Percentiles rank a stretch among this genome's conserved stretches.
phyloP scores from a whole-genome alignment of 2,888 invertebrate genomes.

The Erebia palarica region DNA sequence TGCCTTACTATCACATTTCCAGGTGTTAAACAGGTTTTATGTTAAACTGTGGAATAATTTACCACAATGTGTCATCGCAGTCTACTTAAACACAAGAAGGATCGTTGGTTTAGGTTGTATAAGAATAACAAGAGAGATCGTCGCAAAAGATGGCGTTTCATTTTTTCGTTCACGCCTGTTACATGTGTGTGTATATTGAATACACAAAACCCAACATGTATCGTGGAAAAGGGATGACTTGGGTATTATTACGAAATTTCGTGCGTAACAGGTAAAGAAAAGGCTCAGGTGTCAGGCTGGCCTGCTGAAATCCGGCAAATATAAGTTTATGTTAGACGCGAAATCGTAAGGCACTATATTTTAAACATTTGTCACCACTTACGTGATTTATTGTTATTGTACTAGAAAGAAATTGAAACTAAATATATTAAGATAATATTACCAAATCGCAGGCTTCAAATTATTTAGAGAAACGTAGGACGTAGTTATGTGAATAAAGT shows the following conservation, averaged over 20 bases:
- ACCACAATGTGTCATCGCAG: not conserved
- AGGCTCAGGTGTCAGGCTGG: slow-evolving; percentile 62
- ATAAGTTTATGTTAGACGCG: slow-evolving; percentile 71
- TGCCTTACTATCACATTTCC: not conserved
- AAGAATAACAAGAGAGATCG: slow-evolving; percentile 10
- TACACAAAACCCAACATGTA: slow-evolving; percentile 32
- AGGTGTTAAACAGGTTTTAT: not conserved
- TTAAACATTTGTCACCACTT: slow-evolving; percentile 67
- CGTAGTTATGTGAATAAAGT: not conserved
- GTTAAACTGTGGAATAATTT: not conserved
- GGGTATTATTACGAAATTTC: slow-evolving; percentile 39
- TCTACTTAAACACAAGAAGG: not conserved
- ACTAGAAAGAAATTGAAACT: slow-evolving; percentile 70
- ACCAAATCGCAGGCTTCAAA: not conserved
- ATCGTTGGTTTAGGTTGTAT: not conserved
- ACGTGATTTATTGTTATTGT: slow-evolving; percentile 71
- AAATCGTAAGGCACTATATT: slow-evolving; percentile 73
- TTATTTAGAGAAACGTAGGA: not conserved
- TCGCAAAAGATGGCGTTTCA: slow-evolving; percentile 19
- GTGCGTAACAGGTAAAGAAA: slow-evolving; percentile 51
- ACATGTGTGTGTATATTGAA: too few relatives aligned
- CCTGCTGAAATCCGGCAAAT: slow-evolving; percentile 69
- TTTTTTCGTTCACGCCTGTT: slow-evolving; percentile 31
- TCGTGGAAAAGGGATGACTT: slow-evolving; percentile 35
- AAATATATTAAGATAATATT: slow-evolving; percentile 61